Evolutionary conservation across 2,888 invertebrate species (phyloP), one percentile per base, ranked within the genome.

Genomic region (Leptinotarsa tumamoca): DNA sequence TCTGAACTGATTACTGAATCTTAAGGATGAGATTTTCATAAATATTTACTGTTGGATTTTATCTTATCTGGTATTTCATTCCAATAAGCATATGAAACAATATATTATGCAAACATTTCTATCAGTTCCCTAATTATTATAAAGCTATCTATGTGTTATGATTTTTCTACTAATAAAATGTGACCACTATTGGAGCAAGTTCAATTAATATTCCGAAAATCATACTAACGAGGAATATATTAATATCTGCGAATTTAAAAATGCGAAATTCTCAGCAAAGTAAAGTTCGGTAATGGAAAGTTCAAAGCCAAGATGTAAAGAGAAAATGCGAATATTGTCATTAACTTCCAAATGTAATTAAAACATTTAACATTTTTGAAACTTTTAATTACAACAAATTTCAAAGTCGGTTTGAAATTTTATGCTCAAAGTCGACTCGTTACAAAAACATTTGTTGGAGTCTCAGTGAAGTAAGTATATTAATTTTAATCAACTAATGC

Each of bases 341-440:
- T 63, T 63, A 33, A 63, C 63, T 63, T 63, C 54, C 67, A 51
- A 74, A 72, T 70, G 71, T 68, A 77, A 77, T 78, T 77, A 78
- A 74, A 74, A 74, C 74, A 71, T 70, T 72, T 73, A 78, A 71
- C 75, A 61, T 66, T 74, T 52, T 58, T 21, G 27, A 67, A 79
- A 73, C 71, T 79, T 74, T 71, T 77, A 77, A 79, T 77, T 79
- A 71, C 58, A 73, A 74, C 67, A 68, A 52, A 75, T 75, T 72
- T 68, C 23, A 43, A 75, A 72, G 61, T 72, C 21, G 43, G 68
- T 63, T 15, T 27, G 23, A 71, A 74, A 58, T 71, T 74, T 73
- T 66, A 21, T 23, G 13, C 33, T 10, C 69, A 15, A 27, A 49
- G 51, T 49, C 54, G 52, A 52, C 33, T 18, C 18, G n/a, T 15